Evolutionary conservation across 92 coral and sea anemone genomes (phyloP).

Genomic region (Plumapathes pennacea): DNA sequence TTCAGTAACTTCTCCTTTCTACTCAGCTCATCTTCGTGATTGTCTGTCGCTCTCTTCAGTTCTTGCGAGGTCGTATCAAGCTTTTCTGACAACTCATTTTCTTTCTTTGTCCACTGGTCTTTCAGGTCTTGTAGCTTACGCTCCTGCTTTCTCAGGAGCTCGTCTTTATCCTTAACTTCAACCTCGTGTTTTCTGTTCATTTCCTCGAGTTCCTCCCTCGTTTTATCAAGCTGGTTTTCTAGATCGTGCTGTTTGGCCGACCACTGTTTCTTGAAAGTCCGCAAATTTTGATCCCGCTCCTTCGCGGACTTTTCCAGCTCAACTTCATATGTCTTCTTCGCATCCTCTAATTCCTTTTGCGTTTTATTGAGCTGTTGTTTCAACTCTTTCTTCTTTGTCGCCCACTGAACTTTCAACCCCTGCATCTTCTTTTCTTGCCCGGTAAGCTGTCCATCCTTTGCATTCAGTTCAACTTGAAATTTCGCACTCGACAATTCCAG

Average conservation of each 20-base stretch:
- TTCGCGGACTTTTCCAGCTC: conserved; percentile 1
- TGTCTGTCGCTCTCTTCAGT: background rate
- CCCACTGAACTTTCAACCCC: no score
- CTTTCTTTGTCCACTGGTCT: background rate
- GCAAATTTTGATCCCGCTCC: conserved; percentile 2
- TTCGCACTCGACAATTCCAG: no score
- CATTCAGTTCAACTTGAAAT: no score
- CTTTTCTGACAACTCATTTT: background rate
- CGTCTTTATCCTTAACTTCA: background rate
- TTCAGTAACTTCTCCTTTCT: conserved; percentile 16
- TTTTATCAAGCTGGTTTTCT: background rate
- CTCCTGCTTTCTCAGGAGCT: background rate
- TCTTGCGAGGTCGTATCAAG: background rate
- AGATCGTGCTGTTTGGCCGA: background rate
- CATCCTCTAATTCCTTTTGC: no score
- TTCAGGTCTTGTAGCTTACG: no score
- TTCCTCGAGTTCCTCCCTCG: background rate
- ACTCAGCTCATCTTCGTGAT: conserved; percentile 11
- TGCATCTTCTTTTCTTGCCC: no score
- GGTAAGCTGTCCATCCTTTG: no score
- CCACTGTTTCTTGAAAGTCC: background rate
- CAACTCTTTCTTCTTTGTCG: no score
- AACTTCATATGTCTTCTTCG: no score
- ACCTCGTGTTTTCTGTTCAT: conserved; percentile 16
- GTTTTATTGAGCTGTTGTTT: no score